Evolutionary conservation across 2,797 vertebrate genomes (phyloP), one percentile per base, ranked within the genome.

Genomic region (Steatocranus sp.): DNA sequence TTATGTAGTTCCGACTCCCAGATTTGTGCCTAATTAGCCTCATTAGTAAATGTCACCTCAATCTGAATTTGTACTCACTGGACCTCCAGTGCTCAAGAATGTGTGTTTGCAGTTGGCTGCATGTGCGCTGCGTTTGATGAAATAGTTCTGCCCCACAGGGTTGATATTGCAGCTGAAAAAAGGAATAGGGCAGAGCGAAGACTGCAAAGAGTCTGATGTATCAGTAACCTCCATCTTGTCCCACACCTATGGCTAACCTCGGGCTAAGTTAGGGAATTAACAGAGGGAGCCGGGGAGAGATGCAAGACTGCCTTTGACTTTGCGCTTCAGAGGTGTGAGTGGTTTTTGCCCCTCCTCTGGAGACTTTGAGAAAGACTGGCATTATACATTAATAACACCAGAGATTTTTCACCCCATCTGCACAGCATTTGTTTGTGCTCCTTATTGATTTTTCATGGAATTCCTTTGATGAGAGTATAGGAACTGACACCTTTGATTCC

Each of bases 1-100:
- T 85, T 84, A 76, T 78, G 56, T 11, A 83, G 87, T 80, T 84
- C 75, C 78, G 82, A 86, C 82, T 76, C 50, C 50, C 41, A 79
- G 91, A 88, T 83, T 86, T 77, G 76, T 43, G 27, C 49, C 77
- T 91, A 86, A 93, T 89, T 94, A 83, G 76, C 86, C 75, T 80
- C 87, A 87, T 92, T 93, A 92, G 89, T 90, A 93, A 94, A 92
- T 93, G 92, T 93, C 93, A 92, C 90, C 80, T 85, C 86, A 79
- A 17, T 76, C 76, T 82, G 77, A 77, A 76, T 83, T 79, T 1
- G 32, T 83, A 54, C 78, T 79, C 85, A 30, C 41, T 48, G 58
- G 78, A 81, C 66, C 81, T 76, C 83, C 30, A 41, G 32, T 43
- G 81, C 85, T 84, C 41, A 15, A 51, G 74, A 78, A 25, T 70